Base-by-base conservation (phyloP, 2,797 vertebrate species). In the Peromyscus attwateri region DNA sequence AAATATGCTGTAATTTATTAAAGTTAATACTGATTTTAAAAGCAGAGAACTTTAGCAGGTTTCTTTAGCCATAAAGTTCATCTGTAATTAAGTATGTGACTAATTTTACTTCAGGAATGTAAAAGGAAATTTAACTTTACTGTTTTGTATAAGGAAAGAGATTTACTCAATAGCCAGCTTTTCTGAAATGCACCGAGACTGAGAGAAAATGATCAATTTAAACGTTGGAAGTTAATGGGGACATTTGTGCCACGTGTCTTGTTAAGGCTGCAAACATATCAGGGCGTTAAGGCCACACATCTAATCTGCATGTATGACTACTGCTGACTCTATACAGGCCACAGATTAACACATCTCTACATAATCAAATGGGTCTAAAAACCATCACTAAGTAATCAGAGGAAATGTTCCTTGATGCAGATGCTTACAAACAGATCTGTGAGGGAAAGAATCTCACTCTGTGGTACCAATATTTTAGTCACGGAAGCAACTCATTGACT, bases 81-180 rank as follows among this genome's bases (percentile, higher is more conserved):
- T 25, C 2, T 27, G 9, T 68, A 68, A 60, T 92, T 89, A 94
- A 62, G 31, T 43, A 88, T 1, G 34, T 73, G 79, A 46, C 55
- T 91, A 46, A 88, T 66, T 89, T 80, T 73, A 73, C 40, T 84
- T 66, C 8, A 66, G 34, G 29, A 88, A 43, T 70, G 82, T 76
- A 85, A 79, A 79, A 90, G 68, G 55, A 75, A 82, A 43, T 43
- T 49, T 68, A 88, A 87, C 62, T n/a, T 84, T 85, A 88, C 70
- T 89, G 49, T 68, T 80, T 60, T 70, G n/a, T 46, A 19, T 3
- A 84, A 94, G n/a, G 76, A 52, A 73, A 27, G 13, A 27, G n/a
- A 25, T 71, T 70, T 88, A 34, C 7, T 88, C 46, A 43, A 43
- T 76, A 91, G 66, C 29, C 23, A 46, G 46, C 73, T 37, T 64